Evolutionary conservation across 2,797 vertebrate species (phyloP).

Genomic region (Tokudaia muenninki): DNA sequence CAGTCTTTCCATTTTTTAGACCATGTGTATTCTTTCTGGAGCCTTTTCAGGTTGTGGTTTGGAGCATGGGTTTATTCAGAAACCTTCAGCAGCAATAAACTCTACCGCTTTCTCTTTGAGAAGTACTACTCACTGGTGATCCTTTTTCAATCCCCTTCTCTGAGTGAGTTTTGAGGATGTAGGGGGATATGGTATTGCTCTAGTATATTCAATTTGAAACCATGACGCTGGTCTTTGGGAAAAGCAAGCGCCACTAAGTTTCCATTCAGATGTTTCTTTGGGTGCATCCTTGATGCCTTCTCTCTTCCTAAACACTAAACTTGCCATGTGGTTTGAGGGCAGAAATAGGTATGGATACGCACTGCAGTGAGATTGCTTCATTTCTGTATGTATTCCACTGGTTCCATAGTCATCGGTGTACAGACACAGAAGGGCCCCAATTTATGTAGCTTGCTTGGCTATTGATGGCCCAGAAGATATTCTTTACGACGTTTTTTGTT

Average conservation of each 20-base stretch:
- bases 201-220: background rate
- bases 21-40: background rate
- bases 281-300: background rate
- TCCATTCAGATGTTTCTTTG: slow-evolving; percentile 8
- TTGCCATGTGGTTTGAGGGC: background rate
- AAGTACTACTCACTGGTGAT: background rate
- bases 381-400: background rate
- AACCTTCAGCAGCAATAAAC: background rate
- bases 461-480: background rate
- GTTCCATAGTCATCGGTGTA: background rate
- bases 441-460: background rate
- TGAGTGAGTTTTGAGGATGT: background rate
- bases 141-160: background rate
- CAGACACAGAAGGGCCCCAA: background rate
- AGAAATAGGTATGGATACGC: background rate
- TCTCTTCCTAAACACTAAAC: background rate
- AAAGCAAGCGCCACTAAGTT: background rate
- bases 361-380: background rate
- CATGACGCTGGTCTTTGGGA: slow-evolving; percentile 3
- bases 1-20: background rate
- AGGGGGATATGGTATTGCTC: background rate
- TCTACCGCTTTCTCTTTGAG: slow-evolving; percentile 9
- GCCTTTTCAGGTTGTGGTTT: background rate
- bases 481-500: background rate
- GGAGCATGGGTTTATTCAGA: background rate